phyloP scores from a whole-genome alignment of 1,140 invertebrate species.

The Vollenhovia emeryi region DNA sequence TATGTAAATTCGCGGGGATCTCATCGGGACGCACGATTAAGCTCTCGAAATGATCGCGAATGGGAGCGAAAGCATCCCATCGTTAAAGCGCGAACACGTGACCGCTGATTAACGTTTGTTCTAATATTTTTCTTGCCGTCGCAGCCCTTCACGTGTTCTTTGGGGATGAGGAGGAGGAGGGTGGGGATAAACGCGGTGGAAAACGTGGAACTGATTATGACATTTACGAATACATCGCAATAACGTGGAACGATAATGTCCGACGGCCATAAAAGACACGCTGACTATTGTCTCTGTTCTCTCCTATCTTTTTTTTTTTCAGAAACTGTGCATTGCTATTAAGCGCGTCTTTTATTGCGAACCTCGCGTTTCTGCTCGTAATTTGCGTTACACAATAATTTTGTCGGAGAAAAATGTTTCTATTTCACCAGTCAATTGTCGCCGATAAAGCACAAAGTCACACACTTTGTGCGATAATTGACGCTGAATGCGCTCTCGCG shows the following conservation, averaged over 20 bases:
- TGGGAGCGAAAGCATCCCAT: slow-evolving; percentile 49
- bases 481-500: background rate
- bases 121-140: slow-evolving; percentile 66
- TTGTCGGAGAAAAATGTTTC: slow-evolving; percentile 23
- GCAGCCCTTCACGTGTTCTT: background rate
- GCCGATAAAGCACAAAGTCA: slow-evolving; percentile 4
- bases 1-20: slow-evolving; percentile 28
- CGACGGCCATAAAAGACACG: slow-evolving; percentile 42
- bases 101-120: slow-evolving; percentile 61
- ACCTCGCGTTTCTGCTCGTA: slow-evolving; percentile 1
- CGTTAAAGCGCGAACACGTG: slow-evolving; percentile 53
- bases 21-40: slow-evolving; percentile 68
- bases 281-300: slow-evolving; percentile 46
- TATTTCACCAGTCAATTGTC: slow-evolving; percentile 29
- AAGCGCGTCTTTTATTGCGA: slow-evolving; percentile 41
- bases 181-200: background rate
- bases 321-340: slow-evolving; percentile 25
- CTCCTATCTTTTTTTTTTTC: background rate
- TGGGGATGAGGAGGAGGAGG: background rate
- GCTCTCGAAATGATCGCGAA: slow-evolving; percentile 67
- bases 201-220: slow-evolving; percentile 52
- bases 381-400: slow-evolving; percentile 54
- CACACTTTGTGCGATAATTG: background rate
- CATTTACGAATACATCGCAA: slow-evolving; percentile 64
- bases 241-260: slow-evolving; percentile 51